These are phyloP conservation scores for Drosophila lacertosa DNA, from an alignment of 1,140 invertebrate genomes.

Conservation along the genomic window DNA sequence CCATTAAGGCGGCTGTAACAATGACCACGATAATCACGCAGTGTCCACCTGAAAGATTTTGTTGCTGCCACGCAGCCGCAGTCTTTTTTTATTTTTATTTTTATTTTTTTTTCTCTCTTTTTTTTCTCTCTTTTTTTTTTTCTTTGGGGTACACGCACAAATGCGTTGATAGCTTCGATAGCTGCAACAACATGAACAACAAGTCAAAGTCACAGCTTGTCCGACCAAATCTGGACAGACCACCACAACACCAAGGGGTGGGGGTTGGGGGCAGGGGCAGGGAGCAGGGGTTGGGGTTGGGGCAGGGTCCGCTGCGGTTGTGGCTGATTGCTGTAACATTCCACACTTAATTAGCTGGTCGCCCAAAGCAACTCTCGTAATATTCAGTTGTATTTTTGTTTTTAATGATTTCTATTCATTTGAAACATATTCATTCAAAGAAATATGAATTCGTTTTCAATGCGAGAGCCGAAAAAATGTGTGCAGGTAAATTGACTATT, in stretches of 20 bases:
- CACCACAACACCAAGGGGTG: slow-evolving; percentile 25
- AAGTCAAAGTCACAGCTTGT: slow-evolving; percentile 12
- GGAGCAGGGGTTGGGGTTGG: neutral
- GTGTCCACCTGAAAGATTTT: slow-evolving; percentile 10
- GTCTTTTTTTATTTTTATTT: too few species aligned
- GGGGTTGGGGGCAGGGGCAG: neutral
- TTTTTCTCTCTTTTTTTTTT: too few species aligned
- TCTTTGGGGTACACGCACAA: slow-evolving; percentile 70
- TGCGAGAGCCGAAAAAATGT: too few species aligned
- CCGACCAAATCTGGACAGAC: slow-evolving; percentile 57
- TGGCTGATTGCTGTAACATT: slow-evolving; percentile 72
- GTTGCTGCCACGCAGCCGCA: neutral
- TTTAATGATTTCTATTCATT: too few species aligned
- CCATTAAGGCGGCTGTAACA: slow-evolving; percentile 75
- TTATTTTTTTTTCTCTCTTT: too few species aligned
- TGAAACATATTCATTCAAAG: too few species aligned
- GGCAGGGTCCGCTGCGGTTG: slow-evolving; percentile 24
- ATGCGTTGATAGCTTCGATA: slow-evolving; percentile 58
- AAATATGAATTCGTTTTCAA: too few species aligned
- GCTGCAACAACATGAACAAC: slow-evolving; percentile 17
- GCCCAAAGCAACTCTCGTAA: slow-evolving; percentile 14
- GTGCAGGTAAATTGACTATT: too few species aligned
- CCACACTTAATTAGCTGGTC: slow-evolving; percentile 70
- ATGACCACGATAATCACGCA: slow-evolving; percentile 76
- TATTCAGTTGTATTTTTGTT: too few species aligned